A percentile compares a stretch with the other conserved stretches of the same genome.
Conservation (phyloP, 2,888 invertebrate species). For the Hirtodrosophila duncani region DNA sequence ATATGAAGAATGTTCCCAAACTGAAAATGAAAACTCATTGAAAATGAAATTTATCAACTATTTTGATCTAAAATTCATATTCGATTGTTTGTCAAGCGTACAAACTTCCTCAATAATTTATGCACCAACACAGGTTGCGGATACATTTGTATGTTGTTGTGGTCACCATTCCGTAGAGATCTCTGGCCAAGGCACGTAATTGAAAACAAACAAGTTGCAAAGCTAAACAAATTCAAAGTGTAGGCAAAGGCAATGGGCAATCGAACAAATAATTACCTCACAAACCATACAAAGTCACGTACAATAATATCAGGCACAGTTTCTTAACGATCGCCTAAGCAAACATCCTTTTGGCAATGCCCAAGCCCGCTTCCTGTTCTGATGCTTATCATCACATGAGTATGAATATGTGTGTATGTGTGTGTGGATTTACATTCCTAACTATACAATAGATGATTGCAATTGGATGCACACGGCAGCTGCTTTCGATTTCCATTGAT, state of each 20-base stretch:
- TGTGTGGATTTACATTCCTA: constrained; percentile 37
- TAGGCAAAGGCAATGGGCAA: constrained; percentile 22
- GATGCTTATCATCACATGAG: constrained; percentile 58
- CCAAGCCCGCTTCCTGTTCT: constrained; percentile 53
- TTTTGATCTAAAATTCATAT: too few species aligned
- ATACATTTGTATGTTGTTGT: constrained; percentile 19
- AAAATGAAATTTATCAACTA: too few species aligned
- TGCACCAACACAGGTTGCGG: constrained; percentile 45
- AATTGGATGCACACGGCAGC: constrained; percentile 36
- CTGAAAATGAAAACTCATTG: too few species aligned
- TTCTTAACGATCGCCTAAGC: constrained; percentile 46
- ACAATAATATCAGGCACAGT: constrained; percentile 13
- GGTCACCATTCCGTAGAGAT: too few species aligned
- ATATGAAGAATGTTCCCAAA: too few species aligned
- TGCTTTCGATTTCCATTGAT: constrained; percentile 19
- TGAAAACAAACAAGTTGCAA: constrained; percentile 59
- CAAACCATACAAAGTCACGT: constrained; percentile 58
- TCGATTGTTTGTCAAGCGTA: constrained; percentile 3
- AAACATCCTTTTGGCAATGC: constrained; percentile 60
- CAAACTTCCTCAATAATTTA: constrained; percentile 30
- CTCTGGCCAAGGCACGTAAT: constrained; percentile 41
- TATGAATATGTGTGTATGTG: constrained; percentile 33
- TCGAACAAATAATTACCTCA: constrained; percentile 44
- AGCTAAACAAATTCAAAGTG: constrained; percentile 30
- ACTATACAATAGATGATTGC: constrained; percentile 21